phyloP scores from a whole-genome alignment of 1,140 invertebrate species.

The Ceratoteleas bidentatus region DNA sequence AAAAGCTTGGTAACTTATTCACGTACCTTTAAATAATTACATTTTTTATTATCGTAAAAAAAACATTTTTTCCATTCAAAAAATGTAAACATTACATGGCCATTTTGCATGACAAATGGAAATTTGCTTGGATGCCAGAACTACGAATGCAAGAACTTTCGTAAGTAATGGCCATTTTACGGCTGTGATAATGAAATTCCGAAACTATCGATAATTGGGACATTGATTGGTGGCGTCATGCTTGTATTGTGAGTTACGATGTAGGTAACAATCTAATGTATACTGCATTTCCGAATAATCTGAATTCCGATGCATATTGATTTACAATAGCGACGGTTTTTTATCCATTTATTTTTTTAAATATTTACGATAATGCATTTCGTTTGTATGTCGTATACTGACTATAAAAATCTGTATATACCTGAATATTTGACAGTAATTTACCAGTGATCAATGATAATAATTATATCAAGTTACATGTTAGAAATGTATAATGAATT shows the following conservation, averaged over 20 bases:
- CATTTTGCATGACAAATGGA: conserved; percentile 43
- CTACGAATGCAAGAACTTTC: conserved; percentile 67
- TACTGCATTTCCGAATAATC: conserved; percentile 66
- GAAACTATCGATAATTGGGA: conserved; percentile 76
- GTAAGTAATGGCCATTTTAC: conserved; percentile 75
- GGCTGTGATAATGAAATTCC: conserved; percentile 78
- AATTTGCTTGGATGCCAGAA: conserved; percentile 41
- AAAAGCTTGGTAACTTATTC: no score
- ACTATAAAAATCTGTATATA: no score
- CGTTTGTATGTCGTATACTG: no score
- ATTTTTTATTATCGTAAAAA: no score
- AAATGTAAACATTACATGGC: conserved; percentile 7
- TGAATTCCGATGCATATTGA: conserved; percentile 60
- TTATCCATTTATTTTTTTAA: no score
- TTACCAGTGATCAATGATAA: no score
- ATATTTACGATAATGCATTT: no score
- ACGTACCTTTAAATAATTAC: no score
- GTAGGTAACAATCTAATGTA: conserved; percentile 59
- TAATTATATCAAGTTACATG: no score
- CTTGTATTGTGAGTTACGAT: conserved; percentile 62
- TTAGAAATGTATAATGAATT: no score
- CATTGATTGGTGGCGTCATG: conserved; percentile 75
- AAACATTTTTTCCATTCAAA: neutral
- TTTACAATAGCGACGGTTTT: conserved; percentile 45
- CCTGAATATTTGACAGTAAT: no score